Evolutionary conservation across 2,113 vertebrate species (phyloP), one percentile per base, ranked within the genome.

Genomic region (Myodes glareolus): DNA sequence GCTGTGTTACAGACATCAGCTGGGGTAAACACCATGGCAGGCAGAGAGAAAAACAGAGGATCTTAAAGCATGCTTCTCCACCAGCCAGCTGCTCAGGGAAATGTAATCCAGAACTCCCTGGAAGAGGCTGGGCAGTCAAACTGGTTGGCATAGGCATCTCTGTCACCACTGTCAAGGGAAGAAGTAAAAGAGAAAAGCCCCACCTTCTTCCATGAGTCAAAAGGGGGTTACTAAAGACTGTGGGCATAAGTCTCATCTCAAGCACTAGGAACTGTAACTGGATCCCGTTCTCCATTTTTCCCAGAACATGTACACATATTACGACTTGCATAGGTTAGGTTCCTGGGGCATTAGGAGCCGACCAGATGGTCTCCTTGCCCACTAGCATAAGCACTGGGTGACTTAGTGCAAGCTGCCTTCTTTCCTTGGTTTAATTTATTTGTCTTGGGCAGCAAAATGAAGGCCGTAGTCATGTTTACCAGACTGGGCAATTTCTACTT

Each of bases 1-100:
- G 33, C 85, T 92, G 39, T 13, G 0, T 91, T 52, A 29, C 88
- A 14, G 88, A 42, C 88, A 33, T 92, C 92, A 97, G 33, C 65
- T 93, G 27, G 36, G 25, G 16, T 67, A 72, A 88, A 63, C n/a
- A 61, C 82, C 47, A 31, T 4, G 45, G 90, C 39, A 86, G 61
- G 11, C 21, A 67, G 72, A 93, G 61, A 70, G 7, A 92, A 61
- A 96, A 89, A 23, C 77, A 87, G 81, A 94, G 87, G 42, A 6
- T 31, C 65, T 19, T 21, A 58, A 58, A 58, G 55, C 10, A 45
- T 58, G 61, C n/a, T 84, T 86, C 47, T 63, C 61, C 31, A 58
- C 50, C 76, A 78, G 88, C 42, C 39, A 42, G 39, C 42, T 45
- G 45, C 73, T 82, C 31, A 36, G 70, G 12, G 4, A 72, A 63